Conservation (phyloP, 1,140 invertebrate species). For the Calliopsis andreniformis region DNA sequence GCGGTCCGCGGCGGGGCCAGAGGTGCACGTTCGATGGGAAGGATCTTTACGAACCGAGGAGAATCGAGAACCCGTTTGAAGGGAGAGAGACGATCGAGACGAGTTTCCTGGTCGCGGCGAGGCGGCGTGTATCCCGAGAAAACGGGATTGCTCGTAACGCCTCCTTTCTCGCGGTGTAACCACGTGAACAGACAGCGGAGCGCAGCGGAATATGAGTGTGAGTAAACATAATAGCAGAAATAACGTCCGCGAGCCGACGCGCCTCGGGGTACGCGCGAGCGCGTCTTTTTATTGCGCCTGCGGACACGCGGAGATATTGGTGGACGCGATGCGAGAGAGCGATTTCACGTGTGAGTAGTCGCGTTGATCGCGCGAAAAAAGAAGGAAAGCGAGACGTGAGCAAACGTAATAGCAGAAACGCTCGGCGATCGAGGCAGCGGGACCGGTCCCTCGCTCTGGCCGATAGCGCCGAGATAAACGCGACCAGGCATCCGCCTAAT, state of each 20-base stretch:
- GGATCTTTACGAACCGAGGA: conserved; percentile 72
- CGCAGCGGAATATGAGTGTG: conserved; percentile 44
- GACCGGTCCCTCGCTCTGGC: conserved; percentile 10
- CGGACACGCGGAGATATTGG: conserved; percentile 40
- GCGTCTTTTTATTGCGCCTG: conserved; percentile 42
- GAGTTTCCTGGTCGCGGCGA: conserved; percentile 62
- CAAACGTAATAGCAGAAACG: conserved; percentile 60
- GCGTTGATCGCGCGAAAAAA: conserved; percentile 64
- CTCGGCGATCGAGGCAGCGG: conserved; percentile 8
- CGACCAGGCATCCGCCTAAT: background rate
- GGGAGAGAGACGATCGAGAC: conserved; percentile 54
- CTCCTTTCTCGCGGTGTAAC: conserved; percentile 52
- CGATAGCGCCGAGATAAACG: conserved; percentile 6
- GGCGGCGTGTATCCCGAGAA: conserved; percentile 59
- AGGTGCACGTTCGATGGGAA: conserved; percentile 23
- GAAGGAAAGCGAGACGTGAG: conserved; percentile 41
- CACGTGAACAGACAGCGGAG: conserved; percentile 46
- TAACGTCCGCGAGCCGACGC: conserved; percentile 43
- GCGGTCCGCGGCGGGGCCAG: conserved; percentile 20
- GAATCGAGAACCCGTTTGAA: conserved; percentile 73
- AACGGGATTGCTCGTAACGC: conserved; percentile 68
- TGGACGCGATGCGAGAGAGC: conserved; percentile 38
- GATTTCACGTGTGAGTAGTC: conserved; percentile 65
- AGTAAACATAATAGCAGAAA: conserved; percentile 66
- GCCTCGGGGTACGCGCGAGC: background rate